phyloP scores from a whole-genome alignment of 2,113 vertebrate species.

The Cranoglanis bouderius region DNA sequence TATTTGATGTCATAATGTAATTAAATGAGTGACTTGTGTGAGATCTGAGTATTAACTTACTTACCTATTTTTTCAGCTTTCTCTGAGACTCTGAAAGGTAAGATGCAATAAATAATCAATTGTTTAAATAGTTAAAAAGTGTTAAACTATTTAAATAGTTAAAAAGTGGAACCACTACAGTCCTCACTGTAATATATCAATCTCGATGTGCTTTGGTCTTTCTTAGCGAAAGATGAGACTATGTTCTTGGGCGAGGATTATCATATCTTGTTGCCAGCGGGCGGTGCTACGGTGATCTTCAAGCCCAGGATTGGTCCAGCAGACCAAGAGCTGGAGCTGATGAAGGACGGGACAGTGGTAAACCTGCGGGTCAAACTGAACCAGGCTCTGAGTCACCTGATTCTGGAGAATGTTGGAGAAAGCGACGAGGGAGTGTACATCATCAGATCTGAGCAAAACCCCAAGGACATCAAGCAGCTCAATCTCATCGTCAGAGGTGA shows the following conservation, averaged over 20 bases:
- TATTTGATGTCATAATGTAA: not conserved
- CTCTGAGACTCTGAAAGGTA: conserved; percentile 65
- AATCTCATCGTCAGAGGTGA: conserved; percentile 71
- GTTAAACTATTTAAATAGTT: too few relatives aligned
- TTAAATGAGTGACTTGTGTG: not conserved
- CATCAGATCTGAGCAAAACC: conserved; percentile 57
- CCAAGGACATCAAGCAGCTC: conserved; percentile 49
- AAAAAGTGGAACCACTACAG: not conserved
- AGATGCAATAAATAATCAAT: conserved; percentile 30
- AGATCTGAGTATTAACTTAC: not conserved
- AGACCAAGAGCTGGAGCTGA: conserved; percentile 53
- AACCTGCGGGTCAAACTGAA: conserved; percentile 59
- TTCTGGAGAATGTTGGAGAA: conserved; percentile 66
- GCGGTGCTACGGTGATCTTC: conserved; percentile 61
- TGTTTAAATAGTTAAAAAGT: too few relatives aligned
- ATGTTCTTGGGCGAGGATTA: conserved; percentile 70
- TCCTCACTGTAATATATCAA: not conserved
- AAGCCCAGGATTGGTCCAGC: conserved; percentile 33
- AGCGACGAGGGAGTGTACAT: conserved; percentile 72
- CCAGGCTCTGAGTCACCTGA: conserved; percentile 59
- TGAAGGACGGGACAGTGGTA: conserved; percentile 52
- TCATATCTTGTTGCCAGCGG: conserved; percentile 62
- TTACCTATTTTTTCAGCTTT: conserved; percentile 56
- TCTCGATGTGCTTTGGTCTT: not conserved
- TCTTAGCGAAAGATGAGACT: conserved; percentile 41